phyloP scores from a whole-genome alignment of 2,797 vertebrate species.

The Cuniculus paca region DNA sequence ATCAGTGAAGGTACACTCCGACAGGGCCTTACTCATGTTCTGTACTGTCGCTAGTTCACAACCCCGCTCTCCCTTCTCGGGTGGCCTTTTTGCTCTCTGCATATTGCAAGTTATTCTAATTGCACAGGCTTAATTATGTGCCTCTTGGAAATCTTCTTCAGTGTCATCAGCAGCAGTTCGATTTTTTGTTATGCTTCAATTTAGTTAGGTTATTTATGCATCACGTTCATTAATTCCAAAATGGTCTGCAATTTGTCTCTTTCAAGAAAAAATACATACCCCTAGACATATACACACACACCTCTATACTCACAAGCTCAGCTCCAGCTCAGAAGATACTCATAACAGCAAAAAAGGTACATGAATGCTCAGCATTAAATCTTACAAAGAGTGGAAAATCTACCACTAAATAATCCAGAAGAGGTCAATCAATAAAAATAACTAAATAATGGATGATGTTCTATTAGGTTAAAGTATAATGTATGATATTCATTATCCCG shows the following conservation, averaged over 20 bases:
- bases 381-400: slow-evolving; percentile 64
- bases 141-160: slow-evolving; percentile 78
- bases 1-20: slow-evolving; percentile 71
- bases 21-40: slow-evolving; percentile 76
- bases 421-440: slow-evolving; percentile 73
- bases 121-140: slow-evolving; percentile 80
- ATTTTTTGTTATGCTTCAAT: slow-evolving; percentile 77
- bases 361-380: slow-evolving; percentile 10
- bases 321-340: neutral
- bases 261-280: neutral
- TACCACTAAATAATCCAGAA: slow-evolving; percentile 67
- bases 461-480: slow-evolving; percentile 66
- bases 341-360: neutral
- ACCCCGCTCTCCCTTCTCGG: slow-evolving; percentile 73
- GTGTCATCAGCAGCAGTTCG: slow-evolving; percentile 71
- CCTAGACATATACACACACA: neutral
- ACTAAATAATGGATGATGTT: slow-evolving; percentile 58
- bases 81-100: slow-evolving; percentile 70
- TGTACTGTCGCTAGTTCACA: slow-evolving; percentile 46
- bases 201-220: slow-evolving; percentile 61
- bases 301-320: neutral
- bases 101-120: slow-evolving; percentile 86
- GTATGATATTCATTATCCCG: slow-evolving; percentile 14
- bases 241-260: slow-evolving; percentile 47
- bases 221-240: slow-evolving; percentile 78